Evolutionary conservation across 2,888 invertebrate genomes (phyloP).

Genomic region (Phalera bucephala): DNA sequence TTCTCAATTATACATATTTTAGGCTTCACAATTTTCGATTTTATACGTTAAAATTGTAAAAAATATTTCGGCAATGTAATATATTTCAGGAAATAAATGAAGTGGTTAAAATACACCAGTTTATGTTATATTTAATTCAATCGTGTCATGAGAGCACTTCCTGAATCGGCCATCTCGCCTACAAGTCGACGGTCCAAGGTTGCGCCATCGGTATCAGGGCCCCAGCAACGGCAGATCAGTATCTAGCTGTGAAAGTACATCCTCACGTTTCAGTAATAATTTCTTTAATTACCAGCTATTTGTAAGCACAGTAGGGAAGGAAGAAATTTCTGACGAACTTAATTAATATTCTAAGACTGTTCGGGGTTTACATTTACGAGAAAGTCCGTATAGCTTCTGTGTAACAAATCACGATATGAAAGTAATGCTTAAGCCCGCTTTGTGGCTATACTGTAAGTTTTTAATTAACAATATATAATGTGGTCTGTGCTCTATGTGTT

Average conservation of each 20-base stretch:
- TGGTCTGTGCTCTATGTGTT: too few species aligned
- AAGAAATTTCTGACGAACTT: slow-evolving; percentile 8
- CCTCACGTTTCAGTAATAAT: not conserved
- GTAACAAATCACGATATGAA: too few species aligned
- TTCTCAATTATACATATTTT: too few species aligned
- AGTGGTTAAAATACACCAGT: slow-evolving; percentile 11
- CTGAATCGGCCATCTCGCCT: slow-evolving; percentile 43
- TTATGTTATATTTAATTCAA: slow-evolving; percentile 10
- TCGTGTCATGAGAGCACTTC: slow-evolving; percentile 31
- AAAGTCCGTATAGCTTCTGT: too few species aligned
- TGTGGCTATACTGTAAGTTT: too few species aligned
- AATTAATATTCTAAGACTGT: slow-evolving; percentile 13
- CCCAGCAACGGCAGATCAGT: slow-evolving; percentile 10
- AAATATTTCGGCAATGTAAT: slow-evolving; percentile 1
- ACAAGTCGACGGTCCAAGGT: slow-evolving; percentile 49
- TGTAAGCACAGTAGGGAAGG: not conserved
- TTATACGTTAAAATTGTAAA: not conserved
- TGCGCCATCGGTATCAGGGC: slow-evolving; percentile 58
- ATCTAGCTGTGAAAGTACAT: not conserved
- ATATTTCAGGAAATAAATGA: slow-evolving; percentile 8
- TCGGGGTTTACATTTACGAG: slow-evolving; percentile 21
- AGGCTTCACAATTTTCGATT: not conserved
- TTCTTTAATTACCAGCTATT: not conserved
- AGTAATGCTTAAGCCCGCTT: too few species aligned
- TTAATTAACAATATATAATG: too few species aligned